A percentile compares a stretch with the other conserved stretches of the same genome.
These are phyloP conservation scores for Rhea pennata DNA, from an alignment of 2,113 vertebrate species.

Conservation along the genomic window DNA sequence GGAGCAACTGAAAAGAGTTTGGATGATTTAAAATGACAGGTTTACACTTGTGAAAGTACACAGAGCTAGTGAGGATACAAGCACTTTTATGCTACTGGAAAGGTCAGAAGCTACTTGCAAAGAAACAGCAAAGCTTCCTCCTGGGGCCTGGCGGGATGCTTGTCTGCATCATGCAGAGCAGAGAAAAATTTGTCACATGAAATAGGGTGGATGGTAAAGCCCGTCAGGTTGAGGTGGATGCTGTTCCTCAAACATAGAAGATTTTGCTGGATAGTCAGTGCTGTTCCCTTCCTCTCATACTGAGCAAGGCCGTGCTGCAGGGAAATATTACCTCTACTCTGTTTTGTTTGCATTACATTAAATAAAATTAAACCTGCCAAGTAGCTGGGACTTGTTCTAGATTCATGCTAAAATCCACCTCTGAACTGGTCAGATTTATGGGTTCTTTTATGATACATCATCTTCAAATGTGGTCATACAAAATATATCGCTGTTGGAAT, in stretches of 20 bases:
- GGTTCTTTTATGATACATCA: neutral
- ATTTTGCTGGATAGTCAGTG: neutral
- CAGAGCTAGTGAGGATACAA: fast-evolving
- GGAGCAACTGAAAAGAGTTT: no score
- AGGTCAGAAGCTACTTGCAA: neutral
- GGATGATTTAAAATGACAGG: neutral
- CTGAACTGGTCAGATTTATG: neutral
- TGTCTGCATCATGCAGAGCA: neutral
- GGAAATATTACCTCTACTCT: neutral
- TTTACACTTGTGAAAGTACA: neutral
- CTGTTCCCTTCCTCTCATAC: neutral
- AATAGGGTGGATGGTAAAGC: neutral
- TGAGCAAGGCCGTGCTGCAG: neutral
- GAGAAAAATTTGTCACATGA: neutral
- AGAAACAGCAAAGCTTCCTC: neutral
- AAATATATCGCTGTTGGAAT: neutral
- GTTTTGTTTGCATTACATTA: neutral
- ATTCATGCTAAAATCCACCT: neutral
- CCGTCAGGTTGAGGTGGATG: neutral
- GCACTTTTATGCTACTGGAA: neutral
- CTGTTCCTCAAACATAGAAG: neutral
- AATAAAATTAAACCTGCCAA: neutral
- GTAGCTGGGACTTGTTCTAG: neutral
- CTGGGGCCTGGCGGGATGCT: neutral
- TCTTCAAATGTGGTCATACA: neutral